phyloP scores from a whole-genome alignment of 2,113 vertebrate genomes.

The Mirounga angustirostris region DNA sequence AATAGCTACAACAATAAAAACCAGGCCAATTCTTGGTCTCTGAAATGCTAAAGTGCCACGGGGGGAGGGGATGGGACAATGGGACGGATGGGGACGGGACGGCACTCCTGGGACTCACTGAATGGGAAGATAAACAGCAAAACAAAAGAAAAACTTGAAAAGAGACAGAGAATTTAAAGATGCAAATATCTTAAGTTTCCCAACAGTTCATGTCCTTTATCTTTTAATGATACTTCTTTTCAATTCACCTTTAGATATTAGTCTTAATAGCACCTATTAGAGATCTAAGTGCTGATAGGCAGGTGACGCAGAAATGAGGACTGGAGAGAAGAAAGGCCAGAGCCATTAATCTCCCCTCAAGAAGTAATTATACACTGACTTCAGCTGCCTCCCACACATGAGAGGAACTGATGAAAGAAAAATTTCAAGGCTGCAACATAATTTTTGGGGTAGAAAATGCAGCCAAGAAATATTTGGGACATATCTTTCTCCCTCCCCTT shows the following conservation, averaged over 20 bases:
- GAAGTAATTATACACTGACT: slow-evolving; percentile 49
- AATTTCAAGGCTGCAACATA: slow-evolving; percentile 43
- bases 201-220: slow-evolving; percentile 49
- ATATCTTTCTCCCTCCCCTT: neutral
- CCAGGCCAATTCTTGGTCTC: slow-evolving; percentile 39
- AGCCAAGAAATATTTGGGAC: slow-evolving; percentile 3
- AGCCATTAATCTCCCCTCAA: slow-evolving; percentile 61
- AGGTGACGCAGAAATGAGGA: slow-evolving; percentile 51
- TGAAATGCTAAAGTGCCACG: slow-evolving; percentile 17
- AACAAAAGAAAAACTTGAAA: slow-evolving; percentile 25
- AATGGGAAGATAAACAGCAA: neutral
- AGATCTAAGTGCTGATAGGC: slow-evolving; percentile 41
- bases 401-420: slow-evolving; percentile 41
- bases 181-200: slow-evolving; percentile 16
- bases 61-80: too few relatives aligned
- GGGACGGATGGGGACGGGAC: too few relatives aligned
- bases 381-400: slow-evolving; percentile 50
- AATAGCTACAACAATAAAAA: slow-evolving; percentile 16
- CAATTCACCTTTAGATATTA: slow-evolving; percentile 60
- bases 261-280: slow-evolving; percentile 57
- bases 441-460: slow-evolving; percentile 53
- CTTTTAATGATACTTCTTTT: slow-evolving; percentile 60
- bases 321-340: slow-evolving; percentile 48
- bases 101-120: neutral
- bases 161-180: neutral